These are phyloP conservation scores for Apoda limacodes DNA, from an alignment of 2,888 invertebrate species.

Conservation along the genomic window DNA sequence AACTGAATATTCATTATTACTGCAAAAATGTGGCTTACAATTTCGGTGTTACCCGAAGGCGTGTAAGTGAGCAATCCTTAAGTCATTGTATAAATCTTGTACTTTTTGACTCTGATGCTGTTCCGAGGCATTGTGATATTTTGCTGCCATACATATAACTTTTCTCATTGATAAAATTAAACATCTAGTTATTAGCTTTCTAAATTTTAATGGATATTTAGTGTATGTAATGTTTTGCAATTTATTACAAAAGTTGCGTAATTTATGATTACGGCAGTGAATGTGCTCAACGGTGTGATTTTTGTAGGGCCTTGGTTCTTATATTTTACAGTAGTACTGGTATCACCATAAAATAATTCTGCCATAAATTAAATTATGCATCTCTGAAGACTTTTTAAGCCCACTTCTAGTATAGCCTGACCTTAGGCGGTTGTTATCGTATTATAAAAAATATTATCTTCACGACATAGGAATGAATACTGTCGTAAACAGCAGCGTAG, in stretches of 20 bases:
- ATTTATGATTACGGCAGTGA: constrained; percentile 20
- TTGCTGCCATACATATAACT: constrained; percentile 6
- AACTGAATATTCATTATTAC: too few species aligned
- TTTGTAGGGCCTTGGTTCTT: constrained; percentile 12
- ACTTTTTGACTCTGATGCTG: background rate
- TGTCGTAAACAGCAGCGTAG: too few species aligned
- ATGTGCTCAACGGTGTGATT: constrained; percentile 18
- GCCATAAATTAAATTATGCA: constrained; percentile 16
- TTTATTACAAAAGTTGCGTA: too few species aligned
- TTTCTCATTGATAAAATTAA: constrained; percentile 8
- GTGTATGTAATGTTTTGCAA: constrained; percentile 14
- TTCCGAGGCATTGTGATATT: constrained; percentile 4
- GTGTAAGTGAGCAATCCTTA: constrained; percentile 4
- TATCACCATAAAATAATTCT: too few species aligned
- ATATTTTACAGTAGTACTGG: constrained; percentile 15
- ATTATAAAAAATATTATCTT: too few species aligned
- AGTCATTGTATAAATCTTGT: constrained; percentile 5
- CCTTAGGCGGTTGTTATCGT: constrained; percentile 15
- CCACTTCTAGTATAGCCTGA: constrained; percentile 12
- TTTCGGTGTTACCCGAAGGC: constrained; percentile 8
- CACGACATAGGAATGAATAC: too few species aligned
- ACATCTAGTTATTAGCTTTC: constrained; percentile 9
- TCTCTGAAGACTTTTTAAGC: constrained; percentile 16
- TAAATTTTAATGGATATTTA: constrained; percentile 7
- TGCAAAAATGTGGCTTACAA: constrained; percentile 6